A percentile compares a stretch with the other conserved stretches of the same genome.
Evolutionary conservation across 2,888 invertebrate species (phyloP).

Genomic region (Lydus trimaculatus): DNA sequence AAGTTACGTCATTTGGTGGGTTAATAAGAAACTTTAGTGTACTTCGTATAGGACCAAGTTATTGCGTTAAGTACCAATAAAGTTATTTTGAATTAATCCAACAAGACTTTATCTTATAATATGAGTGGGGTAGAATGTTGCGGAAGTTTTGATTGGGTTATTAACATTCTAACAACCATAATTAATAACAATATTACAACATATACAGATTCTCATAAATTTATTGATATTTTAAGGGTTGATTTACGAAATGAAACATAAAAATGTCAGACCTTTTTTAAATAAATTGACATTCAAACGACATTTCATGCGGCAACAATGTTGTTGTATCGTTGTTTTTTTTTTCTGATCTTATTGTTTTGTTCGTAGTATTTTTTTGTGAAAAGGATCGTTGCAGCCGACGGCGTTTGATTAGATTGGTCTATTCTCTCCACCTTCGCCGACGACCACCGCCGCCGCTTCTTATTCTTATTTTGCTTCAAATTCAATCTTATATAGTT

Average conservation of each 20-base stretch:
- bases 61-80: conserved; percentile 38
- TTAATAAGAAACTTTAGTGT: conserved; percentile 32
- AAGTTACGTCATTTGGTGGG: conserved; percentile 12
- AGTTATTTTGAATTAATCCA: conserved; percentile 40
- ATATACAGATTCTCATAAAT: not conserved
- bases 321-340: not conserved
- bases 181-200: not conserved
- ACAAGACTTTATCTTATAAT: conserved; percentile 33
- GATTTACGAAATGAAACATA: not conserved
- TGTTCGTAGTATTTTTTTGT: not conserved
- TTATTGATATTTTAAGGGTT: not conserved
- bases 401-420: conserved; percentile 33
- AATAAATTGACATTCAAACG: conserved; percentile 3
- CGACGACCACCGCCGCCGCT: conserved; percentile 9
- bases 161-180: conserved; percentile 24
- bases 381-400: conserved; percentile 16
- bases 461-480: too few species aligned
- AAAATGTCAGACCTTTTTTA: not conserved
- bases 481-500: conserved; percentile 43
- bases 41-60: conserved; percentile 35
- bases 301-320: not conserved
- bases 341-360: not conserved
- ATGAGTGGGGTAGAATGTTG: conserved; percentile 28
- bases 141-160: conserved; percentile 34
- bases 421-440: conserved; percentile 22